A percentile compares a stretch with the other conserved stretches of the same genome.
These are phyloP conservation scores for Mionectes macconnelli DNA, from an alignment of 2,113 vertebrate species.

Conservation along the genomic window DNA sequence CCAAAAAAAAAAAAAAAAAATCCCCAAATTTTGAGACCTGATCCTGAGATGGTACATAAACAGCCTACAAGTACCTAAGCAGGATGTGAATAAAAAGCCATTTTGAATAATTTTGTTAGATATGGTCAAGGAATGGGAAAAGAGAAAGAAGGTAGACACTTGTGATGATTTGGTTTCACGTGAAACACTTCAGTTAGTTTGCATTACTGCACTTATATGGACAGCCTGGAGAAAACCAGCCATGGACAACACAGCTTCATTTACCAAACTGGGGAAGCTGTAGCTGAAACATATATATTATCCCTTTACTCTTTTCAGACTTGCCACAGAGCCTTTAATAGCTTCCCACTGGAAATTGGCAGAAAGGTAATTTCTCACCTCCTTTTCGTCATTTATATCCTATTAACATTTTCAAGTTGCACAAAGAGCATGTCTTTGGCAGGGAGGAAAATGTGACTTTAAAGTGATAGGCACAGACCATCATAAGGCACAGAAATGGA, in stretches of 20 bases:
- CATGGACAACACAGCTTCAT: neutral
- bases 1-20: neutral
- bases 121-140: neutral
- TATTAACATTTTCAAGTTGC: conserved; percentile 23
- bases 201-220: accelerated
- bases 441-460: conserved; percentile 25
- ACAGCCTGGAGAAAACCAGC: neutral
- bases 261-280: neutral
- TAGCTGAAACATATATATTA: neutral
- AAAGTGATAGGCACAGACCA: neutral
- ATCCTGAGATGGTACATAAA: neutral
- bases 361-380: neutral
- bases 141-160: neutral
- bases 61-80: neutral
- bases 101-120: neutral
- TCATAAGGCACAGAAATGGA: neutral
- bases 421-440: neutral
- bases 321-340: conserved; percentile 35
- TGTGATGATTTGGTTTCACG: neutral
- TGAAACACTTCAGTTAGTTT: neutral
- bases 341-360: conserved; percentile 19
- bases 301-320: neutral
- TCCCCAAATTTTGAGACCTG: conserved; percentile 2
- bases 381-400: neutral
- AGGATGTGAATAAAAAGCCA: neutral